Evolutionary conservation across 2,113 vertebrate genomes (phyloP).

Genomic region (Paratilapia polleni): DNA sequence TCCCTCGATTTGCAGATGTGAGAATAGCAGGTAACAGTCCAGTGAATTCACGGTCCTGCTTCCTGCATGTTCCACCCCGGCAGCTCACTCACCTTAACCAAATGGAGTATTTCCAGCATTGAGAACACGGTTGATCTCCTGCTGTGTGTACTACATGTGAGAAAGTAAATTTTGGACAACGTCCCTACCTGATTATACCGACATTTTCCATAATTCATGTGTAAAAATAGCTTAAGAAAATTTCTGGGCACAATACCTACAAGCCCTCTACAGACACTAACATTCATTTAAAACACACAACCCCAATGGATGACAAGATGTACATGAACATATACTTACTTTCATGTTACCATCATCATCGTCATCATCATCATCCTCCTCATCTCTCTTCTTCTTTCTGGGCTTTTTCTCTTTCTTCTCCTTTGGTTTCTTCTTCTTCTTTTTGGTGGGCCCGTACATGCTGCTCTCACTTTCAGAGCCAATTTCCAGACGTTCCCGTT

Average conservation of each 20-base stretch:
- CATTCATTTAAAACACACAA: not conserved
- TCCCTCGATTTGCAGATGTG: not conserved
- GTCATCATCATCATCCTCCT: constrained; percentile 89
- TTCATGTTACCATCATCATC: constrained; percentile 86
- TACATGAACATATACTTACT: constrained; percentile 67
- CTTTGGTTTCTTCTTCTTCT: constrained; percentile 95
- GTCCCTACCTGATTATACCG: too few relatives aligned
- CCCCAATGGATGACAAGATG: not conserved
- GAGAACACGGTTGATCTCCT: not conserved
- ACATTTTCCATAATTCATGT: too few relatives aligned
- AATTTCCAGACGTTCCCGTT: constrained; percentile 78
- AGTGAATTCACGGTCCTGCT: not conserved
- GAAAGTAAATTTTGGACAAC: not conserved
- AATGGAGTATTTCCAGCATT: not conserved
- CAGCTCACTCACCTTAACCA: not conserved
- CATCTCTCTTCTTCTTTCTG: constrained; percentile 90
- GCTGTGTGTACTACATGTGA: not conserved
- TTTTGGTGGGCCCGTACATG: constrained; percentile 90
- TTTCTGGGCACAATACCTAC: not conserved
- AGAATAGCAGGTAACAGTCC: not conserved
- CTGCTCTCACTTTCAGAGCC: constrained; percentile 93
- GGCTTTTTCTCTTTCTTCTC: constrained; percentile 95
- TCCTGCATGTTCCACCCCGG: not conserved
- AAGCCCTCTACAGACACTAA: not conserved
- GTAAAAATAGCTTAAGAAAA: not conserved